Percentiles rank a stretch among this genome's conserved stretches.
Evolutionary conservation across 2,113 vertebrate genomes (phyloP).

Genomic region (Lipophrys pholis): DNA sequence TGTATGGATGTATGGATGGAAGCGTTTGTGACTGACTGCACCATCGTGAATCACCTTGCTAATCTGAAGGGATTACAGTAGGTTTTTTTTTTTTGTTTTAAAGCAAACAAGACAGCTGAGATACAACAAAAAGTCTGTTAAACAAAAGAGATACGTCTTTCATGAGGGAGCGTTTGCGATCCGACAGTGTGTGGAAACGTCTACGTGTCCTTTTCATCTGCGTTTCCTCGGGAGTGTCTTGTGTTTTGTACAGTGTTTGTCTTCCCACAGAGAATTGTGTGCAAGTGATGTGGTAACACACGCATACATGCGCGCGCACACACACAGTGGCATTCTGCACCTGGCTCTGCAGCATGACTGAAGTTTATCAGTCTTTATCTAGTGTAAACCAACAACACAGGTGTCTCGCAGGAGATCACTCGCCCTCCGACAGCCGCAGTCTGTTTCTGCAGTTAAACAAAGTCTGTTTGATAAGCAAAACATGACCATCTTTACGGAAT

Average conservation of each 20-base stretch:
- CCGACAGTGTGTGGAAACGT: slow-evolving; percentile 35
- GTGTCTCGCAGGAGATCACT: slow-evolving; percentile 56
- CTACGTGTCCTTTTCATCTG: slow-evolving; percentile 52
- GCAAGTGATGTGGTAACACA: slow-evolving; percentile 67
- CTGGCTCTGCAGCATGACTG: slow-evolving; percentile 70
- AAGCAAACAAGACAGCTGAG: neutral
- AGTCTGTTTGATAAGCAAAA: too few relatives aligned
- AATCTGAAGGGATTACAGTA: too few relatives aligned
- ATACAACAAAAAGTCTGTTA: neutral
- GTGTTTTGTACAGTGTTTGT: slow-evolving; percentile 49
- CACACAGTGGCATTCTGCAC: slow-evolving; percentile 63
- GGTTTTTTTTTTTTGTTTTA: neutral
- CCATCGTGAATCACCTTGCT: too few relatives aligned
- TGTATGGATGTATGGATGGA: too few relatives aligned
- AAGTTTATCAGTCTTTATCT: slow-evolving; percentile 69
- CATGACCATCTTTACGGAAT: too few relatives aligned
- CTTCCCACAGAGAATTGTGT: slow-evolving; percentile 54
- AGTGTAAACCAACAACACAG: slow-evolving; percentile 73
- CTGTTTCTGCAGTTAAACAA: too few relatives aligned
- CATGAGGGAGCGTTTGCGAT: slow-evolving; percentile 4
- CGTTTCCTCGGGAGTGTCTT: slow-evolving; percentile 49
- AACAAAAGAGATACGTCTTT: neutral
- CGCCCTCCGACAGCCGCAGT: too few relatives aligned
- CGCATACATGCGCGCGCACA: slow-evolving; percentile 14
- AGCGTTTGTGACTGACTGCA: too few relatives aligned